Evolutionary conservation across 2,113 vertebrate species (phyloP).

Genomic region (Cavia aperea): DNA sequence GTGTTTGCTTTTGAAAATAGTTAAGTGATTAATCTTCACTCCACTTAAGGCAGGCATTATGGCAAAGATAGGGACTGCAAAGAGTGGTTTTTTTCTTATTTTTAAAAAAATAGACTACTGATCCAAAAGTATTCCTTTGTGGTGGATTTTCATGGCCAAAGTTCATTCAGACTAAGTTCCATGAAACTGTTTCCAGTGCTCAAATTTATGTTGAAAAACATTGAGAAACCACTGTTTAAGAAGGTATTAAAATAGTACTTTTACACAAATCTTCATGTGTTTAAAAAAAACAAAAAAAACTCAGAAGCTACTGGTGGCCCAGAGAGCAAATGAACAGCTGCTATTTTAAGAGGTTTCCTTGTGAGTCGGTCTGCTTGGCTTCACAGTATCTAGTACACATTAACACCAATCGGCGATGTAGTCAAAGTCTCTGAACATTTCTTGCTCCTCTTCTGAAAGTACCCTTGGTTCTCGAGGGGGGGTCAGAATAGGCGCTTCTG

Average conservation of each 20-base stretch:
- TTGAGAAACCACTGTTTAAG: slow-evolving; percentile 75
- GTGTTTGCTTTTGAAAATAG: slow-evolving; percentile 44
- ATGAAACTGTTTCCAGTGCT: slow-evolving; percentile 88
- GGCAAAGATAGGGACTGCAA: slow-evolving; percentile 59
- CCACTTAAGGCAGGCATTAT: slow-evolving; percentile 67
- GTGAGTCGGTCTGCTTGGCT: slow-evolving; percentile 78
- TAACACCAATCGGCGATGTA: slow-evolving; percentile 99
- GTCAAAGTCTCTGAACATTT: slow-evolving; percentile 97
- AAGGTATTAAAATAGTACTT: slow-evolving; percentile 74
- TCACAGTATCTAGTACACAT: slow-evolving; percentile 84
- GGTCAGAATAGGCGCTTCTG: slow-evolving; percentile 94
- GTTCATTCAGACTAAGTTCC: slow-evolving; percentile 71
- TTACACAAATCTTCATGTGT: slow-evolving; percentile 78
- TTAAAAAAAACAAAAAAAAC: slow-evolving; percentile 64
- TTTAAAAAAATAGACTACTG: slow-evolving; percentile 34
- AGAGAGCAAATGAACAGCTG: slow-evolving; percentile 75
- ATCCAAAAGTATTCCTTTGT: slow-evolving; percentile 56
- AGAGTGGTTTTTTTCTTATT: slow-evolving; percentile 32
- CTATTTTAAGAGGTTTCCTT: slow-evolving; percentile 72
- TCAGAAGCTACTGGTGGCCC: slow-evolving; percentile 83
- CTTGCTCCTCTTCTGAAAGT: slow-evolving; percentile 91
- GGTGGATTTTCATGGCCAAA: slow-evolving; percentile 58
- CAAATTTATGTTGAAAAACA: slow-evolving; percentile 77
- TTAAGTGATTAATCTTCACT: slow-evolving; percentile 62
- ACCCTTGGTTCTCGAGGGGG: slow-evolving; percentile 93